These are phyloP conservation scores for Chironomus striatipennis DNA, from an alignment of 1,140 invertebrate genomes.

Conservation along the genomic window DNA sequence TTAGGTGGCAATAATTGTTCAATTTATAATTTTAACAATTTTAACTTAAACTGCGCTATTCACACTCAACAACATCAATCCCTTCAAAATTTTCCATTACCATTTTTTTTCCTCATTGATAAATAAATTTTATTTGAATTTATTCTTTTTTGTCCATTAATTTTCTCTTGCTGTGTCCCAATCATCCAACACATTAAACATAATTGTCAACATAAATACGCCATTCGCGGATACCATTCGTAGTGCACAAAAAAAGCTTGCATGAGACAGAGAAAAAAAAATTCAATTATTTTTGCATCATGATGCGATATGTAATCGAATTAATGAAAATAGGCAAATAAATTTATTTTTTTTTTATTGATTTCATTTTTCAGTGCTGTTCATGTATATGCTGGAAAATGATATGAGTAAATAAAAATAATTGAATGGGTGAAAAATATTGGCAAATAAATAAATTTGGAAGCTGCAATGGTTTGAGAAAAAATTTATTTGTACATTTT, in stretches of 20 bases:
- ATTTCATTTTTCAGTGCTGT: neutral
- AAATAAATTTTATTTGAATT: too few species aligned
- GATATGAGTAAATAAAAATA: too few species aligned
- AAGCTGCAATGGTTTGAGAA: too few species aligned
- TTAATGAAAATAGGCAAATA: constrained; percentile 1
- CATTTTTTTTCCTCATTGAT: too few species aligned
- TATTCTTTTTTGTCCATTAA: constrained; percentile 6
- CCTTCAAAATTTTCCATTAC: too few species aligned
- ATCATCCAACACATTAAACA: constrained; percentile 21
- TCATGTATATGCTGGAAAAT: neutral
- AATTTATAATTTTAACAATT: too few species aligned
- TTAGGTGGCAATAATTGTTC: too few species aligned
- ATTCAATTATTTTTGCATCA: constrained; percentile 17
- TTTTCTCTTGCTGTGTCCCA: neutral
- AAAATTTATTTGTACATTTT: too few species aligned
- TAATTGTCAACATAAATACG: constrained; percentile 22
- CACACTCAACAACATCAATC: too few species aligned
- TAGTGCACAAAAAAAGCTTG: neutral
- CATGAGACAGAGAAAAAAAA: too few species aligned
- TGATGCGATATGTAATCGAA: constrained; percentile 2
- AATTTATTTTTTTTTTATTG: neutral
- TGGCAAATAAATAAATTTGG: too few species aligned
- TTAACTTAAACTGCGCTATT: too few species aligned
- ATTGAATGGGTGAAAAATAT: neutral
- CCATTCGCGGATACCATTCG: neutral